Base-by-base conservation (phyloP, 2,888 invertebrate genomes). In the Agriopis marginaria region DNA sequence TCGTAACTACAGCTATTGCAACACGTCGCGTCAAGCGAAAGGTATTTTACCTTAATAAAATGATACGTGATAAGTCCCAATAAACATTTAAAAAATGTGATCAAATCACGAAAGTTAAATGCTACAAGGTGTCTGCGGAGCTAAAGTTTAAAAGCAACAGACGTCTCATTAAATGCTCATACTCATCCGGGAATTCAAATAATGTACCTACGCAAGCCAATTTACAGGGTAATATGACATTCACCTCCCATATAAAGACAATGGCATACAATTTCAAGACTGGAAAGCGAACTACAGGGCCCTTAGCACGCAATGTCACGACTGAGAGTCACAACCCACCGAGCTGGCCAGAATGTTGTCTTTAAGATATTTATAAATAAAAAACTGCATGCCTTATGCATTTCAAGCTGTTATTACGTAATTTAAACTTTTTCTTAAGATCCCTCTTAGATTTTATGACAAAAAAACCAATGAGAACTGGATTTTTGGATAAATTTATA, bases 281-380 rank as follows among this genome's bases (percentile, higher is more conserved):
- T 62, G 47, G 69, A 51, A 53, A 56, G 58, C 66, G 62, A 66
- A 66, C 56, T 23, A 65, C 42, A 8, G 54, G 71, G 72, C 71
- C 70, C 75, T 74, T 75, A 73, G 78, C 78, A 78, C 77, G 78
- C 78, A 79, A 74, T 66, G 71, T 47, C 65, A 75, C 73, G 76
- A 78, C 71, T 73, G 73, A 75, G 82, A 80, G 51, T 63, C 58
- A 39, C n/a, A 47, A 56, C 53, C 51, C 69, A 65, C 14, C 55
- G 54, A 42, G 51, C 45, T 17, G 14, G n/a, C 23, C 32, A 7
- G 49, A n/a, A 39, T n/a, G 32, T 32, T 32, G 32, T 5, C 3
- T 32, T 32, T 32, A 32, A 32, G 1, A 32, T 32, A 32, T 32
- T 32, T 5, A 32, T 32, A 3, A 56, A 1, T 23, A 23, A 23